phyloP scores from a whole-genome alignment of 2,113 vertebrate species.

The Daboia siamensis region DNA sequence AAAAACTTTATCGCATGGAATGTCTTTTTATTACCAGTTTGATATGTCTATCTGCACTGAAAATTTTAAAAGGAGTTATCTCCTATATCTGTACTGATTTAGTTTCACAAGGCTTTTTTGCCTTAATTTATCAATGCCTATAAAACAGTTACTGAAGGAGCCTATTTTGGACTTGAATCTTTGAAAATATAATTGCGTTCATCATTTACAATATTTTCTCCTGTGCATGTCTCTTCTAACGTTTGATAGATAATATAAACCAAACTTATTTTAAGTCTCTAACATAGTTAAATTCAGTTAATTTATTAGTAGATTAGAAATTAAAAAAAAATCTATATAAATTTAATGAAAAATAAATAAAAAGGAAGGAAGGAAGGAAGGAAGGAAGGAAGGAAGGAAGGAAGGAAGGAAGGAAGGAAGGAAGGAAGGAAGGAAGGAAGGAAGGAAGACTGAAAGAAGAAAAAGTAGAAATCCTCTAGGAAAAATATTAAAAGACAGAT shows the following conservation, averaged over 20 bases:
- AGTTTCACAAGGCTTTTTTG: neutral
- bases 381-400: too few species aligned
- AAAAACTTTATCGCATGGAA: neutral
- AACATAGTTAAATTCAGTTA: neutral
- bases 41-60: neutral
- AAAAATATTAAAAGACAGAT: neutral
- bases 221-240: neutral
- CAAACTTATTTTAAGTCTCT: neutral
- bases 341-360: too few species aligned
- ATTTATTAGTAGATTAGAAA: neutral
- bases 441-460: neutral
- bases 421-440: too few species aligned
- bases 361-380: too few species aligned
- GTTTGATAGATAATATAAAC: neutral
- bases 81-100: neutral
- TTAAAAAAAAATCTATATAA: neutral
- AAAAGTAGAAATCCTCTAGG: neutral
- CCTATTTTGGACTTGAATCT: neutral
- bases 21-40: neutral
- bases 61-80: neutral
- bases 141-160: neutral
- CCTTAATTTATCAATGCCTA: neutral
- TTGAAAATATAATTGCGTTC: neutral
- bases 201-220: neutral
- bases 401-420: too few species aligned